Percentiles rank a stretch among this genome's conserved stretches.
Evolutionary conservation across 1,140 invertebrate genomes (phyloP).

Genomic region (Maconellicoccus hirsutus): DNA sequence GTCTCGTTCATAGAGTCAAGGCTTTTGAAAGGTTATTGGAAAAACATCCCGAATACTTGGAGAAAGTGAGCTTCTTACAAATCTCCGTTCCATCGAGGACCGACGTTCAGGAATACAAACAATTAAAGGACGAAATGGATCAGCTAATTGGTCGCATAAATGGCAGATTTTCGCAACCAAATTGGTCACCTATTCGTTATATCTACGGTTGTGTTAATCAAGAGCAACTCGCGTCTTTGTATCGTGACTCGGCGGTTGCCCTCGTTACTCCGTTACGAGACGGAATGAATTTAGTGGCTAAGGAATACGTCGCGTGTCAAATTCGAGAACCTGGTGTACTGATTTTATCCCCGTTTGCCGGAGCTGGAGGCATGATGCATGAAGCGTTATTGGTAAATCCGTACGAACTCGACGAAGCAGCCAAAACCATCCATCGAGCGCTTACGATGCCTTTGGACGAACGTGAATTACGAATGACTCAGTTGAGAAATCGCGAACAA

Average conservation of each 20-base stretch:
- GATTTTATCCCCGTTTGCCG: conserved; percentile 80
- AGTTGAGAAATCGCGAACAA: conserved; percentile 64
- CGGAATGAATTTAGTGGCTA: conserved; percentile 86
- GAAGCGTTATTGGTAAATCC: conserved; percentile 81
- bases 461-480: conserved; percentile 71
- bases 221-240: conserved; percentile 71
- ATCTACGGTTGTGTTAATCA: conserved; percentile 81
- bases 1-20: conserved; percentile 63
- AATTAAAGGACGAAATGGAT: conserved; percentile 82
- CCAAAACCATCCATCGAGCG: conserved; percentile 74
- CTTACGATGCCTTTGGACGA: conserved; percentile 84
- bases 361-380: conserved; percentile 83
- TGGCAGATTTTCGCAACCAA: conserved; percentile 72
- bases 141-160: conserved; percentile 78
- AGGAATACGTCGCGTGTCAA: conserved; percentile 86
- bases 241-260: conserved; percentile 71
- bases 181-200: conserved; percentile 83
- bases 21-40: conserved; percentile 73
- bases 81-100: conserved; percentile 80
- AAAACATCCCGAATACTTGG: conserved; percentile 73
- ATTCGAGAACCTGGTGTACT: conserved; percentile 77
- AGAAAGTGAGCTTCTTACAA: conserved; percentile 64
- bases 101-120: conserved; percentile 81
- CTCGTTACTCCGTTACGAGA: conserved; percentile 76
- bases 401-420: conserved; percentile 75